A percentile compares a stretch with the other conserved stretches of the same genome.
Conservation (phyloP, 2,797 vertebrate species). For the Choloepus didactylus region DNA sequence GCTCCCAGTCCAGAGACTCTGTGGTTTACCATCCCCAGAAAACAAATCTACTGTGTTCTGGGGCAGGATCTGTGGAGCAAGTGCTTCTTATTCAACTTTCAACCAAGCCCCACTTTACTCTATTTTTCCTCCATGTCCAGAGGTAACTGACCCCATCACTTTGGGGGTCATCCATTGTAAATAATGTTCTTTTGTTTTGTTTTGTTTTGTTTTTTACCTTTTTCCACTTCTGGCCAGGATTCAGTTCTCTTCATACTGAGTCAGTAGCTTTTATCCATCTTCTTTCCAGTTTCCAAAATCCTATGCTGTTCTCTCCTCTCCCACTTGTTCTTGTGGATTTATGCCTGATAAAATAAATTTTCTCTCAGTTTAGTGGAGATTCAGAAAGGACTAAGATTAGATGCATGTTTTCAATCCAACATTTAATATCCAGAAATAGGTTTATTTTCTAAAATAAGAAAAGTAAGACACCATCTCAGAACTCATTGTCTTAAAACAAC, state of each 20-base stretch:
- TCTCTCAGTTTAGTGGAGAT: not conserved
- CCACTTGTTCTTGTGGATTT: not conserved
- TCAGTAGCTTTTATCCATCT: not conserved
- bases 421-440: not conserved
- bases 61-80: not conserved
- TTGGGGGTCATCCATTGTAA: not conserved
- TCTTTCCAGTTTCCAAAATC: not conserved
- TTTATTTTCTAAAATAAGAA: not conserved
- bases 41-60: not conserved
- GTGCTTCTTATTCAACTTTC: not conserved
- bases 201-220: not conserved
- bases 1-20: not conserved
- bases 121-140: too few species aligned
- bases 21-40: not conserved
- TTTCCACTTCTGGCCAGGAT: not conserved
- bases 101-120: not conserved
- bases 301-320: not conserved
- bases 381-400: not conserved
- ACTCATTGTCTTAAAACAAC: not conserved
- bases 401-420: not conserved
- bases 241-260: not conserved
- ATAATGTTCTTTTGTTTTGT: too few species aligned
- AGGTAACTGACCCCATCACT: not conserved
- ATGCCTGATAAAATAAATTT: not conserved
- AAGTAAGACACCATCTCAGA: not conserved